These are phyloP conservation scores for Whitmania pigra DNA, from an alignment of 1,140 invertebrate species.

Conservation along the genomic window DNA sequence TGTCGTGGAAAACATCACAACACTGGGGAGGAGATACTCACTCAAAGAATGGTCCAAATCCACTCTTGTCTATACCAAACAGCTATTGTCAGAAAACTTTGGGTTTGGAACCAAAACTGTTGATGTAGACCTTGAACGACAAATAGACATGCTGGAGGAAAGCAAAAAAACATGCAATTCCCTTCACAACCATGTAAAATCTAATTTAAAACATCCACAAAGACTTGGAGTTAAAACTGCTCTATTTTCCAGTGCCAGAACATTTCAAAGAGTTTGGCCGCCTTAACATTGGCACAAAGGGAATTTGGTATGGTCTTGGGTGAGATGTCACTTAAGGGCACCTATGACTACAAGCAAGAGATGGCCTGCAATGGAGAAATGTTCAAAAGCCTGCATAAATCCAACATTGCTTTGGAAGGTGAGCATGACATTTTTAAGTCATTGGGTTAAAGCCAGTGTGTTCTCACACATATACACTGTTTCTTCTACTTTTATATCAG, in stretches of 20 bases:
- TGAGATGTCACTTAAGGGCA: conserved; percentile 1
- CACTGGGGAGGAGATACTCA: not conserved
- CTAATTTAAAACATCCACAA: not conserved
- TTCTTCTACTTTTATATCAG: too few relatives aligned
- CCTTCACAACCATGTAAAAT: not conserved
- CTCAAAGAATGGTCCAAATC: conserved; percentile 1
- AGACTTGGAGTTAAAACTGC: not conserved
- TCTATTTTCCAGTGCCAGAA: conserved; percentile 1
- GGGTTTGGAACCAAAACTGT: conserved; percentile 2
- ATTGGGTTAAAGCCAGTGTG: too few relatives aligned
- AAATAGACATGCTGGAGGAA: not conserved
- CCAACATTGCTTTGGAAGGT: not conserved
- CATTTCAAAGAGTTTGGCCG: not conserved
- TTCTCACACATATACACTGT: too few relatives aligned
- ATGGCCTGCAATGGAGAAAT: conserved; percentile 1
- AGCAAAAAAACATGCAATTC: not conserved
- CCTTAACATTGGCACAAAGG: not conserved
- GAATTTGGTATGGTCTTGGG: not conserved
- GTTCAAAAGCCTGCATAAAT: conserved; percentile 1
- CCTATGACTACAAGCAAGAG: not conserved
- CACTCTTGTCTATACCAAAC: not conserved
- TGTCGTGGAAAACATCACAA: too few relatives aligned
- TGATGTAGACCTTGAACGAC: not conserved
- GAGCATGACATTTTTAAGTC: not conserved
- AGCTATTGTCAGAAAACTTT: conserved; percentile 2